phyloP scores from a whole-genome alignment of 2,113 vertebrate genomes.

The Pandion haliaetus region DNA sequence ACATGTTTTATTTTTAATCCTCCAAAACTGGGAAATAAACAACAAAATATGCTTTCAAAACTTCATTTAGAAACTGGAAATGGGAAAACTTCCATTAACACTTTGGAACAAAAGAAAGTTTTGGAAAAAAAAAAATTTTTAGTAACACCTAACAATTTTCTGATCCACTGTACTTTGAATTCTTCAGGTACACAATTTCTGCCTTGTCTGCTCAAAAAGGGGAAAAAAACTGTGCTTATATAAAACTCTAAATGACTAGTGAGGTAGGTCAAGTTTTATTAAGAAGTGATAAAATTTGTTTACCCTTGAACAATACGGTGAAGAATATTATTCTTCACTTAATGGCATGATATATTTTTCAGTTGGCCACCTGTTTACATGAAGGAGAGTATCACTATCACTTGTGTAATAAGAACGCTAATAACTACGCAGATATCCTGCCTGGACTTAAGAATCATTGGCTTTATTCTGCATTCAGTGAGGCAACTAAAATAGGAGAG shows the following conservation, averaged over 20 bases:
- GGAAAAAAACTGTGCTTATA: not conserved
- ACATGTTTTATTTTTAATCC: not conserved
- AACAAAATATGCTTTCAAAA: not conserved
- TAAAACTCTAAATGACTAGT: not conserved
- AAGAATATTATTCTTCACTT: not conserved
- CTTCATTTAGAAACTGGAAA: not conserved
- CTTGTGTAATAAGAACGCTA: not conserved
- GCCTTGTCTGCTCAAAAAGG: not conserved
- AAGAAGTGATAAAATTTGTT: not conserved
- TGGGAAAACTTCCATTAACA: not conserved
- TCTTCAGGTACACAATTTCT: not conserved
- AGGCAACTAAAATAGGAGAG: not conserved
- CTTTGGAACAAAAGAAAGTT: not conserved
- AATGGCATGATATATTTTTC: not conserved
- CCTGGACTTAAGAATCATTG: not conserved
- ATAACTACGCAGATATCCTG: not conserved
- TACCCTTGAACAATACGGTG: not conserved
- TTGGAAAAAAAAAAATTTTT: rapidly evolving
- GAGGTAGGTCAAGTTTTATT: not conserved
- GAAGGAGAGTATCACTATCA: not conserved
- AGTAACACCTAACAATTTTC: not conserved
- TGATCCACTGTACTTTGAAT: not conserved
- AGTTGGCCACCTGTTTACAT: not conserved
- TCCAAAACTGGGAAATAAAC: not conserved
- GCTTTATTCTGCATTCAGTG: not conserved